A percentile compares a stretch with the other conserved stretches of the same genome.
These are phyloP conservation scores for Chouioia cunea DNA, from an alignment of 2,888 invertebrate species.

Conservation along the genomic window DNA sequence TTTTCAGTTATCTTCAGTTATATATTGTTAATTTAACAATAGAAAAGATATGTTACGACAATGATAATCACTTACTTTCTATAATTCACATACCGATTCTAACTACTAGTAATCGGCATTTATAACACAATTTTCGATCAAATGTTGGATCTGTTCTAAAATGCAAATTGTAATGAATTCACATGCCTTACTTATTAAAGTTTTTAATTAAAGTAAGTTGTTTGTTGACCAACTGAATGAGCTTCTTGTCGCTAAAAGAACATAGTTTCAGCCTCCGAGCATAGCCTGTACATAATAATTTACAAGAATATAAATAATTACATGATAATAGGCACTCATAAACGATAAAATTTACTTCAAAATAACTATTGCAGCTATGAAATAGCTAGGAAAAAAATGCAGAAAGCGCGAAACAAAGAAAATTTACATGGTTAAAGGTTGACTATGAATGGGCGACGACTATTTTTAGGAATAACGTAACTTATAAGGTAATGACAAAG, in stretches of 20 bases:
- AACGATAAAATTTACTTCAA: constrained; percentile 44
- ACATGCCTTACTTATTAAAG: constrained; percentile 46
- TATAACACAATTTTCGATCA: constrained; percentile 30
- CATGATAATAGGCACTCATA: constrained; percentile 47
- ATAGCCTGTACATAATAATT: constrained; percentile 58
- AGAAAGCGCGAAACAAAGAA: constrained; percentile 57
- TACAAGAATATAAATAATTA: constrained; percentile 52
- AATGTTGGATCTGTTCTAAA: constrained; percentile 20
- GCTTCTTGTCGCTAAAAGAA: constrained; percentile 48
- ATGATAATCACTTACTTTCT: background rate
- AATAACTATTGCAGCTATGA: constrained; percentile 60
- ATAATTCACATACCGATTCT: constrained; percentile 13
- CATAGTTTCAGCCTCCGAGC: constrained; percentile 45
- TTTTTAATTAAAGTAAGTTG: constrained; percentile 44
- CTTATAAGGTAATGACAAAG: constrained; percentile 55
- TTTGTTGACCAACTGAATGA: constrained; percentile 49
- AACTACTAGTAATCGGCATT: constrained; percentile 20
- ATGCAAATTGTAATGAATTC: constrained; percentile 40
- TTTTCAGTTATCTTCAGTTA: too few relatives aligned
- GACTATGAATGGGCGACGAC: constrained; percentile 52
- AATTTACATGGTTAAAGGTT: constrained; percentile 63
- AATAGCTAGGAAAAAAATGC: constrained; percentile 59
- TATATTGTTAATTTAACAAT: too few relatives aligned
- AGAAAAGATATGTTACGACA: too few relatives aligned
- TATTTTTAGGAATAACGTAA: constrained; percentile 60